phyloP scores from a whole-genome alignment of 2,888 invertebrate species.

The Caenorhabditis becei region DNA sequence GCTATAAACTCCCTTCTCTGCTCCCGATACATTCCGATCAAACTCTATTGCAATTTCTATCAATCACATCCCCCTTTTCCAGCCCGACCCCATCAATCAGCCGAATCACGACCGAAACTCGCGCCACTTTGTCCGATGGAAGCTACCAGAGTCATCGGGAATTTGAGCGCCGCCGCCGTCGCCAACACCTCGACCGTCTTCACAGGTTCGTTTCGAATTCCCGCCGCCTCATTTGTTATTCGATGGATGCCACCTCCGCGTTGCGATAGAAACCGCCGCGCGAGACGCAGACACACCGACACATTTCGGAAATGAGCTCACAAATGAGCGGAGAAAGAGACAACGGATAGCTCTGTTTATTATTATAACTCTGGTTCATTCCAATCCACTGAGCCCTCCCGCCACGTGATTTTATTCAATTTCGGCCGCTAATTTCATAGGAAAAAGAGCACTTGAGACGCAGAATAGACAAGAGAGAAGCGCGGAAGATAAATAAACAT shows the following conservation, averaged over 20 bases:
- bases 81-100: constrained; percentile 13
- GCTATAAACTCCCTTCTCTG: background rate
- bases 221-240: background rate
- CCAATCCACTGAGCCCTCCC: background rate
- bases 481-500: constrained; percentile 3
- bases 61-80: constrained; percentile 1
- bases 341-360: background rate
- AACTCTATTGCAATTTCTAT: background rate
- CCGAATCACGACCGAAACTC: constrained; percentile 2
- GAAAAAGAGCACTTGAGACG: background rate
- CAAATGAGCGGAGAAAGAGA: background rate
- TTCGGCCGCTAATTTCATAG: background rate
- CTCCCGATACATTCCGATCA: background rate
- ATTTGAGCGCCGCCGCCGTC: constrained; percentile 20
- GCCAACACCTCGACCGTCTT: constrained; percentile 37
- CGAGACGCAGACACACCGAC: constrained; percentile 27
- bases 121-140: constrained; percentile 33
- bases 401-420: background rate
- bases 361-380: background rate
- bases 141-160: constrained; percentile 25
- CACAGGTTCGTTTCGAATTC: constrained; percentile 21
- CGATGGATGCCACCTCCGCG: background rate
- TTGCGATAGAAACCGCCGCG: constrained; percentile 35
- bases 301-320: background rate
- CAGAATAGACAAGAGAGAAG: background rate